These are phyloP conservation scores for Misgurnus mizolepis DNA, from an alignment of 2,113 vertebrate species.

Conservation along the genomic window DNA sequence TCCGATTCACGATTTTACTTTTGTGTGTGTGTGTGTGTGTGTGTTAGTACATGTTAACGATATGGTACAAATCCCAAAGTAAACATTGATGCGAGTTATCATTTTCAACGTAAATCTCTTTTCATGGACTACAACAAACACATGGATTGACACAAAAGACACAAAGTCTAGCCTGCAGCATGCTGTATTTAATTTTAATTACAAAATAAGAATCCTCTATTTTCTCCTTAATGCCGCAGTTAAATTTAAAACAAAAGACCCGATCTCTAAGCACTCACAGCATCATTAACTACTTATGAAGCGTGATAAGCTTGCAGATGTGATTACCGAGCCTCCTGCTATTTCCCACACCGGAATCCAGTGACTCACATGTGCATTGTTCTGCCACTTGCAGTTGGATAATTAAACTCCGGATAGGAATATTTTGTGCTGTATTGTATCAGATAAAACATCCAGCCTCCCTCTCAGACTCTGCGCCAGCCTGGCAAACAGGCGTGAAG, in stretches of 20 bases:
- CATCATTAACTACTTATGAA: not conserved
- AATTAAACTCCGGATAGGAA: not conserved
- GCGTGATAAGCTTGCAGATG: not conserved
- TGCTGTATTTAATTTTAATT: too few relatives aligned
- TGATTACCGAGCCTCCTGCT: not conserved
- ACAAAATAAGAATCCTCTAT: not conserved
- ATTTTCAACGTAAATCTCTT: too few relatives aligned
- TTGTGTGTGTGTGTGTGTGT: too few relatives aligned
- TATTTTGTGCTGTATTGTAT: constrained; percentile 4
- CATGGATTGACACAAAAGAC: too few relatives aligned
- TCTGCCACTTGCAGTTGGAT: constrained; percentile 8
- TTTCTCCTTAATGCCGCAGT: not conserved
- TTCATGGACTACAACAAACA: too few relatives aligned
- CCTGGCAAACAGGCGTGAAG: constrained; percentile 68
- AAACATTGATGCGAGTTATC: too few relatives aligned
- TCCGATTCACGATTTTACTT: too few relatives aligned
- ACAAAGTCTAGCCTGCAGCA: too few relatives aligned
- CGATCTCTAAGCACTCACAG: not conserved
- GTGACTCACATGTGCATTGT: constrained; percentile 46
- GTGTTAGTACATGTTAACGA: too few relatives aligned
- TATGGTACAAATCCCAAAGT: too few relatives aligned
- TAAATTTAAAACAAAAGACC: not conserved
- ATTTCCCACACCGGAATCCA: constrained; percentile 1
- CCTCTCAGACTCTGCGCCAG: not conserved
- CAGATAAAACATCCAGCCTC: constrained; percentile 46